These are phyloP conservation scores for Lanius collurio DNA, from an alignment of 2,113 vertebrate genomes.

Conservation along the genomic window DNA sequence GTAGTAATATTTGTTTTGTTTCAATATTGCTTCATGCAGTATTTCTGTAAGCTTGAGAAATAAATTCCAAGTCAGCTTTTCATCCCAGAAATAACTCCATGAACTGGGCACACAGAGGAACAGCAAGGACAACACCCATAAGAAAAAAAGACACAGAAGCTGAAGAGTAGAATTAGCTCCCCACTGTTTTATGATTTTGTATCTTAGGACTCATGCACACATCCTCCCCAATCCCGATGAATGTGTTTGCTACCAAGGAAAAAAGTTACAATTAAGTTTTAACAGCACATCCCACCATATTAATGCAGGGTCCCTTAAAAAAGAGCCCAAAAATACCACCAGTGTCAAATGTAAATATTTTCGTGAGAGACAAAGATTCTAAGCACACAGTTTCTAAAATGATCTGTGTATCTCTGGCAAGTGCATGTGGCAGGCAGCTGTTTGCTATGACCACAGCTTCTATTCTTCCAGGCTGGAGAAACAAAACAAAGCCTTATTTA, in stretches of 20 bases:
- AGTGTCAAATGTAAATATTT: neutral
- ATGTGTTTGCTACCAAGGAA: neutral
- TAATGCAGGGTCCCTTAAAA: neutral
- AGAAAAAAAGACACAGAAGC: neutral
- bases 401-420: neutral
- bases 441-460: neutral
- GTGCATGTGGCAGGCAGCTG: neutral
- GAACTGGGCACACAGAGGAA: neutral
- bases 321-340: neutral
- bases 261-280: neutral
- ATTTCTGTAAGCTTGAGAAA: conserved; percentile 1
- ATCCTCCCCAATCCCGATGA: neutral
- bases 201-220: neutral
- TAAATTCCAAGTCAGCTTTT: neutral
- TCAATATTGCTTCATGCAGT: neutral
- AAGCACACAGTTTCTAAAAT: neutral
- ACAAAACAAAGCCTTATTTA: neutral
- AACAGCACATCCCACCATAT: neutral
- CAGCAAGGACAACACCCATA: neutral
- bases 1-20: neutral
- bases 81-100: neutral
- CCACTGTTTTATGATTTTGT: neutral
- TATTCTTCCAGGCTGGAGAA: neutral
- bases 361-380: neutral
- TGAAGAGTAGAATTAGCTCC: neutral